Conservation (phyloP, 2,797 vertebrate species). For the Pantherophis alleghaniensis region DNA sequence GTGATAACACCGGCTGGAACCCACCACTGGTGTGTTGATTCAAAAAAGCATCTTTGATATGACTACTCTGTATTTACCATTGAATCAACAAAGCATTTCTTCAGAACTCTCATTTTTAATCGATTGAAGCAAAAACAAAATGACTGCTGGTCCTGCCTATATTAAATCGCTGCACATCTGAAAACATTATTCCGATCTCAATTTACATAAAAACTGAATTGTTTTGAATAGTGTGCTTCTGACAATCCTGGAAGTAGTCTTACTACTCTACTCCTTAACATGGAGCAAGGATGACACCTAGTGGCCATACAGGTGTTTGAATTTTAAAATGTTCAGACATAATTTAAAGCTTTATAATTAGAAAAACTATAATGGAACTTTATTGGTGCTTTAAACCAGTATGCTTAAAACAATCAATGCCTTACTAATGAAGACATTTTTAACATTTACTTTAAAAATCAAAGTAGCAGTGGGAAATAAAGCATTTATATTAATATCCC, state of each 20-base stretch:
- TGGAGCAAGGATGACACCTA: constrained; percentile 81
- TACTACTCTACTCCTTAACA: constrained; percentile 45
- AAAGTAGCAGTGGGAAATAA: not conserved
- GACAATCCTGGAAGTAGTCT: constrained; percentile 27
- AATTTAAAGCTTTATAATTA: constrained; percentile 22
- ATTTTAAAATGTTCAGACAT: constrained; percentile 23
- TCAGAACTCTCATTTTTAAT: not conserved
- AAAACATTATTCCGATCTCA: constrained; percentile 49
- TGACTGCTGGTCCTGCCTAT: constrained; percentile 22
- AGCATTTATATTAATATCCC: not conserved
- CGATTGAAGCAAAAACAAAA: not conserved
- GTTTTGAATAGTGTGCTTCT: constrained; percentile 55
- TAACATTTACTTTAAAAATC: not conserved
- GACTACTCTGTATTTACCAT: constrained; percentile 11
- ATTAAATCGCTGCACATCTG: constrained; percentile 41
- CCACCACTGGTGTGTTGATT: not conserved
- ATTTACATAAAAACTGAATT: constrained; percentile 55
- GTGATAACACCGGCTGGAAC: too few relatives aligned
- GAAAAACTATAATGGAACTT: constrained; percentile 6
- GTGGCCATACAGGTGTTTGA: constrained; percentile 68
- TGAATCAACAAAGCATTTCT: not conserved
- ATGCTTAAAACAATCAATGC: not conserved
- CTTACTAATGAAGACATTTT: not conserved
- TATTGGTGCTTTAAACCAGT: not conserved
- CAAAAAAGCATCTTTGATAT: not conserved